Conservation (phyloP, 1,140 invertebrate genomes). For the Tetramorium simillimum region DNA sequence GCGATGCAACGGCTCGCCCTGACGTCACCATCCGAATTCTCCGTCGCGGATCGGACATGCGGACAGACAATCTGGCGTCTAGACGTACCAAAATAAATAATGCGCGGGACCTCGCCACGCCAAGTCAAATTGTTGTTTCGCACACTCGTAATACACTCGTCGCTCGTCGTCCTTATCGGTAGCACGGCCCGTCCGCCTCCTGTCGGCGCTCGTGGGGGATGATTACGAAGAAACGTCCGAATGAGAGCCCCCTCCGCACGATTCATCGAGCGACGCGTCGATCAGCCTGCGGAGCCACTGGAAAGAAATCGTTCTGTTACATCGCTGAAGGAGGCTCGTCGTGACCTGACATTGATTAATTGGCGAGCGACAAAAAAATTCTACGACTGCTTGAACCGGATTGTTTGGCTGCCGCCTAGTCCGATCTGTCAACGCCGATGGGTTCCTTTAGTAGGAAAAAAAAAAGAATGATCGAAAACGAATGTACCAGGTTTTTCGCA, state of each 20-base stretch:
- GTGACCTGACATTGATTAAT: slow-evolving; percentile 8
- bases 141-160: slow-evolving; percentile 72
- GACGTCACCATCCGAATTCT: slow-evolving; percentile 80
- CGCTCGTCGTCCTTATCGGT: slow-evolving; percentile 67
- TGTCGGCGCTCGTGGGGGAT: slow-evolving; percentile 22
- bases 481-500: slow-evolving; percentile 11
- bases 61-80: slow-evolving; percentile 85
- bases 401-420: too few species aligned
- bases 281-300: not conserved
- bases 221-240: slow-evolving; percentile 1
- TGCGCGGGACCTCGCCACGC: slow-evolving; percentile 75
- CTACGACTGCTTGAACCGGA: not conserved
- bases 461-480: too few species aligned
- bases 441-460: not conserved
- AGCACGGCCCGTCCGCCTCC: slow-evolving; percentile 7
- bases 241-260: not conserved
- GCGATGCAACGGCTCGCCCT: slow-evolving; percentile 73
- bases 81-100: slow-evolving; percentile 84
- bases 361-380: not conserved
- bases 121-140: slow-evolving; percentile 79
- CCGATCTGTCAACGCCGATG: not conserved
- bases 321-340: not conserved
- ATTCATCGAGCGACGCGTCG: slow-evolving; percentile 20
- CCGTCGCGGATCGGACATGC: slow-evolving; percentile 78
- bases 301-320: not conserved